A percentile compares a stretch with the other conserved stretches of the same genome.
Conservation (phyloP, 2,888 invertebrate genomes). For the Leucoma salicis region DNA sequence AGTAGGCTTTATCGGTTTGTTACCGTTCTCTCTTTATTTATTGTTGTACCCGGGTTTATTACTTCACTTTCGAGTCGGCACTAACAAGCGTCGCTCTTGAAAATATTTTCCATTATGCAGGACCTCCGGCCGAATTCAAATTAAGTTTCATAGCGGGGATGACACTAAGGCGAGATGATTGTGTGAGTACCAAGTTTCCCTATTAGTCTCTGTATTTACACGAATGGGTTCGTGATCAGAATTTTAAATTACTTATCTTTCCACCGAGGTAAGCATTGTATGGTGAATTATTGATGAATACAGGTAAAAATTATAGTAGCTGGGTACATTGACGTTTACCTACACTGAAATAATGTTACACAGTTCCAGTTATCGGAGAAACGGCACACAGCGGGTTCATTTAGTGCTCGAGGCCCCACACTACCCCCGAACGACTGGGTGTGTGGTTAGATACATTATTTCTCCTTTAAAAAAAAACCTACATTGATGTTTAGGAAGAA, state of each 20-base stretch:
- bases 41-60: constrained; percentile 47
- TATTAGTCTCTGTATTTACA: constrained; percentile 28
- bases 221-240: constrained; percentile 20
- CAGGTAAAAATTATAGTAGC: no score
- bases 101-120: constrained; percentile 60
- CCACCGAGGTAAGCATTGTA: constrained; percentile 15
- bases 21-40: constrained; percentile 60
- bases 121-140: constrained; percentile 44
- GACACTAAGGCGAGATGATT: constrained; percentile 55
- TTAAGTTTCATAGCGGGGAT: constrained; percentile 59
- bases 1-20: constrained; percentile 58
- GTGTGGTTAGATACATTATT: no score
- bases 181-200: constrained; percentile 53
- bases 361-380: no score
- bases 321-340: no score
- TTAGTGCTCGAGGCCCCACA: no score
- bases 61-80: constrained; percentile 41
- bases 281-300: neutral
- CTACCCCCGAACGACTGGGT: no score
- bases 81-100: constrained; percentile 58
- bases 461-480: no score
- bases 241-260: constrained; percentile 23
- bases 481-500: no score
- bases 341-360: no score
- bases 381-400: no score